A percentile compares a stretch with the other conserved stretches of the same genome.
Evolutionary conservation across 2,113 vertebrate species (phyloP).

Genomic region (Myodes glareolus): DNA sequence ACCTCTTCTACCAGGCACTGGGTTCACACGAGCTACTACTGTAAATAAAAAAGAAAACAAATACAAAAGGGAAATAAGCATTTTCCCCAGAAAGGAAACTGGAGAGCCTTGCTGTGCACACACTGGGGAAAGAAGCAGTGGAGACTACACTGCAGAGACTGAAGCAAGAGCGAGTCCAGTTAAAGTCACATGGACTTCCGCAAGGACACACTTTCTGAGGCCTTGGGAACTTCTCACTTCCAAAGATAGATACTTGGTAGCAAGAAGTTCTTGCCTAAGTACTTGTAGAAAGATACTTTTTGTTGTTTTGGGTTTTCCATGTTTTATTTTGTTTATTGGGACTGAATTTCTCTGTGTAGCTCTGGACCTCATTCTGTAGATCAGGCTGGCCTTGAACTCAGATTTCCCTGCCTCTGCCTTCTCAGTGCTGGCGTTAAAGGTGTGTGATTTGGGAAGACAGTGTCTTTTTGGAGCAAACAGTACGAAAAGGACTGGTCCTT

Average conservation of each 20-base stretch:
- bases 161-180: conserved; percentile 91
- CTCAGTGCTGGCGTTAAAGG: background rate
- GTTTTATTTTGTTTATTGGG: background rate
- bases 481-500: background rate
- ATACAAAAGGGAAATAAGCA: background rate
- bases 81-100: conserved; percentile 88
- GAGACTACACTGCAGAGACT: conserved; percentile 94
- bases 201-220: conserved; percentile 80
- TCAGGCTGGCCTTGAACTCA: background rate
- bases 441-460: background rate
- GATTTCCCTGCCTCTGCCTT: background rate
- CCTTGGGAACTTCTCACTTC: background rate
- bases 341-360: background rate
- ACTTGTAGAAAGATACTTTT: background rate
- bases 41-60: background rate
- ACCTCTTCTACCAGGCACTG: background rate
- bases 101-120: conserved; percentile 95
- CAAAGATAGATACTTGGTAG: background rate
- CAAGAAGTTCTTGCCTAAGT: background rate
- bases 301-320: background rate
- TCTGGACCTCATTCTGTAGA: background rate
- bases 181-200: conserved; percentile 94
- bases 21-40: background rate
- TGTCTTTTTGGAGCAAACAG: background rate
- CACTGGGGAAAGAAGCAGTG: conserved; percentile 90